phyloP scores from a whole-genome alignment of 2,888 invertebrate genomes.

The Brenthis hecate region DNA sequence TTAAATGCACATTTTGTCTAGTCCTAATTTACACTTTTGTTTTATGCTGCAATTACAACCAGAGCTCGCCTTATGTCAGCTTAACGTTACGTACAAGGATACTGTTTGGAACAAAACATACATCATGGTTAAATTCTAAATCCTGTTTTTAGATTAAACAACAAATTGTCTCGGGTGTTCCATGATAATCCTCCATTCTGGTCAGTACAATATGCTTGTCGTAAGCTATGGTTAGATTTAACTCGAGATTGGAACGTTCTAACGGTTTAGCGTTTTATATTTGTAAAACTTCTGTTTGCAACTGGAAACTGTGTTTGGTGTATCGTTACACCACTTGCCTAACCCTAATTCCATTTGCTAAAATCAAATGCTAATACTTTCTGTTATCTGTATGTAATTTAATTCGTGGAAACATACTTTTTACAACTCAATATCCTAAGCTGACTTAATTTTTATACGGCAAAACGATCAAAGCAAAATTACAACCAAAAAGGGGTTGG shows the following conservation, averaged over 20 bases:
- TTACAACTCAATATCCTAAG: slow-evolving; percentile 15
- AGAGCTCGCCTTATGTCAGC: slow-evolving; percentile 20
- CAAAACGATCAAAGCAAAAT: slow-evolving; percentile 23
- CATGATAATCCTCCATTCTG: slow-evolving; percentile 35
- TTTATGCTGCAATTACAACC: slow-evolving; percentile 22
- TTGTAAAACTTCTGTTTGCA: slow-evolving; percentile 14
- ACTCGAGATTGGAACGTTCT: slow-evolving; percentile 29
- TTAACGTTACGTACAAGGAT: slow-evolving; percentile 24
- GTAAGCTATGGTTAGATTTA: slow-evolving; percentile 37
- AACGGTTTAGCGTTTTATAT: slow-evolving; percentile 34
- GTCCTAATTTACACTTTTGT: slow-evolving; percentile 13
- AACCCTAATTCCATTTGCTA: not conserved
- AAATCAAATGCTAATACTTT: slow-evolving; percentile 11
- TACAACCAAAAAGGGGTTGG: slow-evolving; percentile 31
- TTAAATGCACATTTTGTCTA: slow-evolving; percentile 7
- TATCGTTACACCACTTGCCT: not conserved
- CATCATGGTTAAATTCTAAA: slow-evolving; percentile 36
- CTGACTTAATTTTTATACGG: slow-evolving; percentile 21
- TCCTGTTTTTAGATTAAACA: slow-evolving; percentile 41
- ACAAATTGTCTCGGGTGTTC: slow-evolving; percentile 41
- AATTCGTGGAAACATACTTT: slow-evolving; percentile 2
- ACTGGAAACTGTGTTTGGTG: slow-evolving; percentile 3
- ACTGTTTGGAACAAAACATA: slow-evolving; percentile 34
- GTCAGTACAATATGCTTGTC: slow-evolving; percentile 30
- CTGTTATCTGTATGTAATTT: not conserved